Conservation (phyloP, 2,113 vertebrate species). For the Mormyrus iriodes region DNA sequence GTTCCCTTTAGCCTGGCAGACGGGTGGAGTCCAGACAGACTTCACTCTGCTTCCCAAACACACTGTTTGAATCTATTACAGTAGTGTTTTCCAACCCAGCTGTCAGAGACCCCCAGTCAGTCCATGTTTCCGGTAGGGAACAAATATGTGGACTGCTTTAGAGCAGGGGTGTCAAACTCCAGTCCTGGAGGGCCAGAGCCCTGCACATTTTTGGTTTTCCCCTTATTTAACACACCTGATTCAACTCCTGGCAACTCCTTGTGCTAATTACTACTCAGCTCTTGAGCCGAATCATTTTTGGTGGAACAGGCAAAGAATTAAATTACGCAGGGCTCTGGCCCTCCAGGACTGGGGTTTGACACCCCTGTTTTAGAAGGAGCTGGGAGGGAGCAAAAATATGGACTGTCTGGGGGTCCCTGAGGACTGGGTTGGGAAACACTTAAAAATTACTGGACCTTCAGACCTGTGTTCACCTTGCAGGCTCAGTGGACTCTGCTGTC, state of each 20-base stretch:
- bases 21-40: background rate
- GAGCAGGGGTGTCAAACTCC: too few relatives aligned
- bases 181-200: too few relatives aligned
- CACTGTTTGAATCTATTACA: background rate
- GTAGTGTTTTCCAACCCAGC: background rate
- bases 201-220: too few relatives aligned
- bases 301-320: too few relatives aligned
- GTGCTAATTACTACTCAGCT: too few relatives aligned
- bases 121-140: background rate
- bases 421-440: background rate
- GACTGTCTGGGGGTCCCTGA: background rate
- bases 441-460: background rate
- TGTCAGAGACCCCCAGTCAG: background rate
- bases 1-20: background rate
- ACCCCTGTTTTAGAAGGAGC: too few relatives aligned
- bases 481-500: background rate
- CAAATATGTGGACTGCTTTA: background rate
- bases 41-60: background rate
- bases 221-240: too few relatives aligned
- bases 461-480: background rate
- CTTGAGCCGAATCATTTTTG: too few relatives aligned
- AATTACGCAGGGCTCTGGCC: too few relatives aligned
- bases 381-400: background rate
- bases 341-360: too few relatives aligned
- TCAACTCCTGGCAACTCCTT: too few relatives aligned